phyloP scores from a whole-genome alignment of 2,888 invertebrate species.

The Philereme transversata region DNA sequence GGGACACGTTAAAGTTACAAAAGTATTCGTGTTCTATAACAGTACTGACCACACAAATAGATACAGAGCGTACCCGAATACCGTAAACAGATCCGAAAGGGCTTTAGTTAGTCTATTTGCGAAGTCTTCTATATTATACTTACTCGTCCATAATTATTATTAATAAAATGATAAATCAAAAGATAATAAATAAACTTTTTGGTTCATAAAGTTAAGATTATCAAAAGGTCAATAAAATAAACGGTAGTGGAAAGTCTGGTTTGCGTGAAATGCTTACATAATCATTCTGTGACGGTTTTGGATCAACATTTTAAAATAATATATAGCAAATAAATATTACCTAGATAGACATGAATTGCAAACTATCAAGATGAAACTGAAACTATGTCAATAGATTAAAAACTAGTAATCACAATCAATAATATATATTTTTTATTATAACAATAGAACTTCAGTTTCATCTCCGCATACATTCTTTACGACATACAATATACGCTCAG shows the following conservation, averaged over 20 bases:
- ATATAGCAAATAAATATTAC: neutral
- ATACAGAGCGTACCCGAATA: too few species aligned
- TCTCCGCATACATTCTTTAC: neutral
- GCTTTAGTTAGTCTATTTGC: too few species aligned
- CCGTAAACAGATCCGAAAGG: too few species aligned
- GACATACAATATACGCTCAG: neutral
- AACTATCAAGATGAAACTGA: neutral
- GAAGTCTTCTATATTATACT: too few species aligned
- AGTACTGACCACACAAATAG: too few species aligned
- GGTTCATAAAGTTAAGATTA: too few species aligned
- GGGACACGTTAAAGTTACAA: too few species aligned
- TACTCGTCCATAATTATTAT: too few species aligned
- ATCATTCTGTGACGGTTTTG: slow-evolving; percentile 25
- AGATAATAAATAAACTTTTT: too few species aligned
- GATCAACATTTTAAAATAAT: slow-evolving; percentile 10
- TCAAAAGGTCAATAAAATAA: neutral
- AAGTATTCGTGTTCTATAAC: too few species aligned
- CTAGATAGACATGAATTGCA: neutral
- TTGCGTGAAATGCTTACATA: slow-evolving; percentile 53
- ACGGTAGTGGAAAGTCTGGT: slow-evolving; percentile 59
- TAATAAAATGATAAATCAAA: too few species aligned
- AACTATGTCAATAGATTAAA: neutral
- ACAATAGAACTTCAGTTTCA: neutral
- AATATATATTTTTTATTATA: too few species aligned
- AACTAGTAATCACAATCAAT: neutral